Conservation (phyloP, 37 sponge, comb jelly and placozoan species). For the Theonella swinhoei region DNA sequence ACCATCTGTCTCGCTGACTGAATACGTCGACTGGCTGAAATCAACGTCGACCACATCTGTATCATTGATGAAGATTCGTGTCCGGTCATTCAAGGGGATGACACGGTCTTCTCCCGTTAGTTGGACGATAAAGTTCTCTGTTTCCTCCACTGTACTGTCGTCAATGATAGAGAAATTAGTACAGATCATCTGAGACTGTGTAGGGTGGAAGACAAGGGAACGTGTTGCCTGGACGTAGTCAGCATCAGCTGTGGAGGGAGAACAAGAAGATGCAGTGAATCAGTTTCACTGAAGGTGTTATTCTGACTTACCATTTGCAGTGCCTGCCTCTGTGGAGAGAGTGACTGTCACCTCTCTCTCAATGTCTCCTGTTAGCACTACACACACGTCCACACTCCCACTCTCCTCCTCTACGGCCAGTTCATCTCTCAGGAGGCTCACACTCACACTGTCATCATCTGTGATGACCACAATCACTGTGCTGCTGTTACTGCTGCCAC, state of each 20-base stretch:
- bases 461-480: neutral
- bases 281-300: neutral
- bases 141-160: neutral
- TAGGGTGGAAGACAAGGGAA: neutral
- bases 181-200: neutral
- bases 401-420: conserved; percentile 15
- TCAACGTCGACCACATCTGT: neutral
- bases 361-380: conserved; percentile 9
- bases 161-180: neutral
- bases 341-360: neutral
- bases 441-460: conserved; percentile 28
- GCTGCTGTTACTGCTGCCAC: neutral
- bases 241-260: conserved; percentile 6
- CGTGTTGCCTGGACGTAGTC: neutral
- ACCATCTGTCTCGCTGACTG: neutral
- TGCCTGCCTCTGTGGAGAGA: neutral
- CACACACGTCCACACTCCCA: conserved; percentile 2
- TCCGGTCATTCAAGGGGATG: neutral
- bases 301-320: neutral
- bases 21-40: neutral
- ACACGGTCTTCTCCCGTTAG: neutral
- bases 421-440: neutral
- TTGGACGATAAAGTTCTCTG: neutral
- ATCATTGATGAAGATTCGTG: neutral
- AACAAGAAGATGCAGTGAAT: neutral